Evolutionary conservation across 1,140 invertebrate genomes (phyloP), one percentile per base, ranked within the genome.

Genomic region (Harpegnathos saltator): DNA sequence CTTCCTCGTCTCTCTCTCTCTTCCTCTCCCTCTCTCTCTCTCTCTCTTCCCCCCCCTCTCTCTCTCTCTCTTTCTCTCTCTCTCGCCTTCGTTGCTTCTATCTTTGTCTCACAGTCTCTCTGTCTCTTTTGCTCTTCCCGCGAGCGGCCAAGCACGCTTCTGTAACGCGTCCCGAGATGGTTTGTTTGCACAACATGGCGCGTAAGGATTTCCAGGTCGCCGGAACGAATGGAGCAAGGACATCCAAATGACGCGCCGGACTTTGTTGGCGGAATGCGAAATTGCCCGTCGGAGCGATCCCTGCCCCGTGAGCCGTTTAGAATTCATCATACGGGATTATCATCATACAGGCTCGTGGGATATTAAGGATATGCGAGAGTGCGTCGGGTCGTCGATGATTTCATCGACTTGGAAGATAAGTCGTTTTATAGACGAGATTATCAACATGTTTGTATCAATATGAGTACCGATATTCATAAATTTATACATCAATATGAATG

Each of bases 111-210:
- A 66, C n/a, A n/a, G n/a, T 19, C n/a, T 19, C 56, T 59, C 5
- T 52, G 9, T 61, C 11, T 50, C 22, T 62, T 7, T 44, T 3
- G 15, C 9, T 12, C 2, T 24, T 54, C 24, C 19, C 19, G 17
- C 52, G 63, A 54, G 33, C 4, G 52, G 33, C 61, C 24, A 56
- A 58, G 72, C 15, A 29, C n/a, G 17, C 19, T 26, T 22, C 11
- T 44, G 11, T 77, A 58, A 48, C 19, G 63, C 66, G 74, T 15
- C 65, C 69, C 68, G 61, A 58, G 78, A 85, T 54, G 69, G 78
- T 85, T 85, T 85, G 83, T 85, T 85, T 85, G 83, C 62, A 66
- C 78, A 82, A 72, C 50, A 50, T 24, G 29, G n/a, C 50, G 14
- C 54, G 44, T 33, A 73, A 82, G 22, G 26, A 56, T 50, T 44